Percentiles rank a stretch among this genome's conserved stretches.
phyloP scores from a whole-genome alignment of 2,888 invertebrate genomes.

The Eupithecia pulchellata region DNA sequence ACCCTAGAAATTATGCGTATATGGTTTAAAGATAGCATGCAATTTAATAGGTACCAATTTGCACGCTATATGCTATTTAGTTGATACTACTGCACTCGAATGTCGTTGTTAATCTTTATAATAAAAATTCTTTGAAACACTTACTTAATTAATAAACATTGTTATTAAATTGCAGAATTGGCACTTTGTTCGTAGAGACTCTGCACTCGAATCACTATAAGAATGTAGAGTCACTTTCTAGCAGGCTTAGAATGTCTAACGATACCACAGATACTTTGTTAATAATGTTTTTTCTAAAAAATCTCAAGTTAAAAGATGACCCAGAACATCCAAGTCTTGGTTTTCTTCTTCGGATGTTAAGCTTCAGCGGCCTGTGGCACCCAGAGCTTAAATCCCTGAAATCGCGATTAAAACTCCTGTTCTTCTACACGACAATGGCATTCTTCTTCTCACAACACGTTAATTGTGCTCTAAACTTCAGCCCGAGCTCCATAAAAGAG shows the following conservation, averaged over 20 bases:
- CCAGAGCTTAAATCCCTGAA: slow-evolving; percentile 48
- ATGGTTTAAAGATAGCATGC: neutral
- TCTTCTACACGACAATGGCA: slow-evolving; percentile 54
- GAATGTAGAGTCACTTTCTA: neutral
- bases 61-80: neutral
- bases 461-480: slow-evolving; percentile 57
- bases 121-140: neutral
- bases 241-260: neutral
- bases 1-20: neutral
- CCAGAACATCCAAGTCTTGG: slow-evolving; percentile 62
- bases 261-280: neutral
- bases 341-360: slow-evolving; percentile 59
- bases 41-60: neutral
- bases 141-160: neutral
- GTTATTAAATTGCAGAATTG: neutral
- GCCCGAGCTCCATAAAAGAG: slow-evolving; percentile 53
- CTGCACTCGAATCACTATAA: neutral
- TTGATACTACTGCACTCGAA: neutral
- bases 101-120: neutral
- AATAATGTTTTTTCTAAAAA: neutral
- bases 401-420: slow-evolving; percentile 52
- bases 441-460: slow-evolving; percentile 67
- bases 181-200: neutral
- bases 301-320: slow-evolving; percentile 52
- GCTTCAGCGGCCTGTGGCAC: slow-evolving; percentile 61